Percentiles rank a stretch among this genome's conserved stretches.
phyloP scores from a whole-genome alignment of 2,888 invertebrate species.

The Scaptomyza flava region DNA sequence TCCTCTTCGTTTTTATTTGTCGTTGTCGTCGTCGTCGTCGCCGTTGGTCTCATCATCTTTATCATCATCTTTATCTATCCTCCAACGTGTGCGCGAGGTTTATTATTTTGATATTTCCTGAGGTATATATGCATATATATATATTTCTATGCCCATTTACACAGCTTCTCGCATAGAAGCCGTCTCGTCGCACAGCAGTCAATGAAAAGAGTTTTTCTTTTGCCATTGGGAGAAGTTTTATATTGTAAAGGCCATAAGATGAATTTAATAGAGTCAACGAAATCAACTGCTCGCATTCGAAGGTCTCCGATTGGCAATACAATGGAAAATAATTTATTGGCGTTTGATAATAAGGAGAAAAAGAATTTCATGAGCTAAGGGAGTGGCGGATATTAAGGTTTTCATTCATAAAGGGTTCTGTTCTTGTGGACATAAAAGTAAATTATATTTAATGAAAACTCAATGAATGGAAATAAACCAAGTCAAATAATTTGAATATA shows the following conservation, averaged over 20 bases:
- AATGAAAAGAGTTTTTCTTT: slow-evolving; percentile 43
- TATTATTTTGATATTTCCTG: slow-evolving; percentile 70
- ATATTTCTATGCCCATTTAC: slow-evolving; percentile 54
- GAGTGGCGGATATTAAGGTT: background rate
- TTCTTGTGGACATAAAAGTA: background rate
- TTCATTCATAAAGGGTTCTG: background rate
- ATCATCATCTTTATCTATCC: slow-evolving; percentile 44
- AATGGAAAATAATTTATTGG: background rate
- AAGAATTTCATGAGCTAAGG: background rate
- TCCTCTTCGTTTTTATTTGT: slow-evolving; percentile 56
- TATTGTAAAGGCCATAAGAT: slow-evolving; percentile 26
- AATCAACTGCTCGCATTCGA: slow-evolving; percentile 24
- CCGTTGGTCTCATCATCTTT: slow-evolving; percentile 36
- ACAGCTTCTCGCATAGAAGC: background rate
- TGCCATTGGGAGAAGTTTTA: slow-evolving; percentile 9
- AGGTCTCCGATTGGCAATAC: slow-evolving; percentile 10
- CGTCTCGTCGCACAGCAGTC: slow-evolving; percentile 17
- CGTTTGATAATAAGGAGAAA: background rate
- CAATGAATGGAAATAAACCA: background rate
- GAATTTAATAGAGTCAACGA: slow-evolving; percentile 52
- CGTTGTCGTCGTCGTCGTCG: slow-evolving; percentile 43
- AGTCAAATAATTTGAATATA: background rate
- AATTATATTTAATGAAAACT: too few species aligned
- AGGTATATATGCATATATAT: slow-evolving; percentile 55
- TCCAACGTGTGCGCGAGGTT: slow-evolving; percentile 48